Evolutionary conservation across 1,140 invertebrate species (phyloP), one percentile per base, ranked within the genome.

Genomic region (Hycleus phaleratus): DNA sequence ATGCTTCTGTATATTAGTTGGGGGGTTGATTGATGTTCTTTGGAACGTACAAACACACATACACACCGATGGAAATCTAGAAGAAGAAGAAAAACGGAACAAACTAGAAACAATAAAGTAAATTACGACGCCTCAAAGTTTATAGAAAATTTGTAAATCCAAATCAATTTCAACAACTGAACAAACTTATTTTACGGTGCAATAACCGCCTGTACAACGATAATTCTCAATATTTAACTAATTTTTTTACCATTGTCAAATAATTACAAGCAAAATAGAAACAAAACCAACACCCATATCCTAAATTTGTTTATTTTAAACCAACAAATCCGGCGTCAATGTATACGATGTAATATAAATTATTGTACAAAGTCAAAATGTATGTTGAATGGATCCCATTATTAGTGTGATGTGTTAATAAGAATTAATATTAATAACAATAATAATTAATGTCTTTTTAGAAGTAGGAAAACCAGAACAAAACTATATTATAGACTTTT

Each of bases 1-100:
- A 74, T 60, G 70, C 72, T 46, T 71, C 71, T 45, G 72, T 73
- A 44, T 73, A 73, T 63, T 73, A 70, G 59, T 58, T 58, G n/a
- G 46, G 46, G 4, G n/a, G 24, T 48, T 12, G n/a, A 48, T 25
- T n/a, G n/a, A 26, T 32, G 32, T 55, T 49, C 39, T 46, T 51
- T 52, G n/a, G 49, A 39, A 26, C 50, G 12, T 51, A 51, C n/a
- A 32, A 39, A 11, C 26, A 52, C 11, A 47, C 32, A 32, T 32
- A 18, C 18, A 18, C 18, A 18, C 18, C 18, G 18, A 18, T 18
- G 18, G 3, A 56, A 18, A 48, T 12, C 42, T 49, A 42, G 42
- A 48, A 10, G 42, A 43, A 44, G 38, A 44, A 44, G 4, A 48
- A 47, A 7, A 8, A 57, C 8, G 18, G 54, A 10, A 57, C 3